These are phyloP conservation scores for Ageneiosus marmoratus DNA, from an alignment of 2,113 vertebrate genomes.

Conservation along the genomic window DNA sequence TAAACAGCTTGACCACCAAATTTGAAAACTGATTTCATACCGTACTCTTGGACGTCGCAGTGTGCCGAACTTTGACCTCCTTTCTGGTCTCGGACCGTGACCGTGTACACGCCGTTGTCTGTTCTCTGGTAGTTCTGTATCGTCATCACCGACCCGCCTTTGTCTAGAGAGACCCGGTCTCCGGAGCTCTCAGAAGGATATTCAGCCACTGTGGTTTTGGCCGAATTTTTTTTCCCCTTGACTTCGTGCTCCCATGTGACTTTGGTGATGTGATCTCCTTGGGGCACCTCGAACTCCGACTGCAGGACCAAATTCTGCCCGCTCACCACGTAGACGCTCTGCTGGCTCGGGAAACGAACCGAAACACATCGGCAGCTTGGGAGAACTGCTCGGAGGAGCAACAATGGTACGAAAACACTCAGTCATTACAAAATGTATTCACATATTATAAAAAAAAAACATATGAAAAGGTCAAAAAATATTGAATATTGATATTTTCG, in stretches of 20 bases:
- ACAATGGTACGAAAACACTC: neutral
- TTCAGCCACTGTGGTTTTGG: conserved; percentile 56
- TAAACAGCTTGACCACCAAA: neutral
- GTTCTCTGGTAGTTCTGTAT: conserved; percentile 53
- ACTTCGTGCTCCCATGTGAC: conserved; percentile 66
- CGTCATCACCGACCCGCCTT: conserved; percentile 57
- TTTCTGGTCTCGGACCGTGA: conserved; percentile 61
- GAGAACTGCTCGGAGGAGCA: conserved; percentile 54
- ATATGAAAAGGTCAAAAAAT: too few relatives aligned
- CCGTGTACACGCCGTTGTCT: conserved; percentile 66
- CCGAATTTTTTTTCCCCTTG: conserved; percentile 32
- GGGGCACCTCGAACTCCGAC: conserved; percentile 55
- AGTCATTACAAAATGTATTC: too few relatives aligned
- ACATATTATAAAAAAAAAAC: too few relatives aligned
- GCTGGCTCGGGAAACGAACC: conserved; percentile 60
- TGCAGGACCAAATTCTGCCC: conserved; percentile 60
- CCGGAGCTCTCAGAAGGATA: conserved; percentile 52
- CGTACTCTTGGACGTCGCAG: conserved; percentile 66
- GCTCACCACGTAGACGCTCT: conserved; percentile 59
- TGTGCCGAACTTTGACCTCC: conserved; percentile 55
- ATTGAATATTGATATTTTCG: too few relatives aligned
- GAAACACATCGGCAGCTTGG: conserved; percentile 54
- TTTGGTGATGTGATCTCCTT: conserved; percentile 46
- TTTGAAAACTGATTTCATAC: conserved; percentile 43
- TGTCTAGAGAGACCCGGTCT: conserved; percentile 27